phyloP scores from a whole-genome alignment of 2,113 vertebrate species.

The Hydrolagus affinis region DNA sequence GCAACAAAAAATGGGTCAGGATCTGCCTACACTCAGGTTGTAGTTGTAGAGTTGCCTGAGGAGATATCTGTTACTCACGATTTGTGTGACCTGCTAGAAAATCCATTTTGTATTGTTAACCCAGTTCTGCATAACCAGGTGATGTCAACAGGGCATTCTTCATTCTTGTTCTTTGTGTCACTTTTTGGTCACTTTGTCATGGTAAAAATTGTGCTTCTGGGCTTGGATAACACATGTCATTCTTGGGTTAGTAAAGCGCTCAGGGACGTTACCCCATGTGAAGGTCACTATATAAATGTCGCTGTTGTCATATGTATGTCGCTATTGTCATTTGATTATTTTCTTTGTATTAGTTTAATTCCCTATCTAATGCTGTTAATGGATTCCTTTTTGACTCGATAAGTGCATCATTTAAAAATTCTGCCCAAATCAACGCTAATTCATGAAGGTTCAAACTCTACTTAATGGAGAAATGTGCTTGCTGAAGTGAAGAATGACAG shows the following conservation, averaged over 20 bases:
- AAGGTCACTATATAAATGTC: background rate
- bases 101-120: background rate
- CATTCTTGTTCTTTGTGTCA: slow-evolving; percentile 2
- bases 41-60: background rate
- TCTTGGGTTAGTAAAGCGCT: background rate
- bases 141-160: background rate
- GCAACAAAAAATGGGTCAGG: slow-evolving; percentile 9
- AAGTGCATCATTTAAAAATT: too few species aligned
- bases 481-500: too few species aligned
- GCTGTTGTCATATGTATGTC: background rate
- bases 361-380: too few species aligned
- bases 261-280: background rate
- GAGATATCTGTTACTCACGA: background rate
- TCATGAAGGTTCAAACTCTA: too few species aligned
- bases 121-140: background rate
- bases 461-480: too few species aligned
- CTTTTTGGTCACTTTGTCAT: background rate
- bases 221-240: background rate
- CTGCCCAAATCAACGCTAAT: too few species aligned
- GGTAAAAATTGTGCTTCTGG: too few species aligned
- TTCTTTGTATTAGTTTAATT: too few species aligned
- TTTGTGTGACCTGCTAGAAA: background rate
- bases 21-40: background rate
- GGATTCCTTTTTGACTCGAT: too few species aligned
- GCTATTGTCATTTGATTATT: too few species aligned